These are phyloP conservation scores for Morpho deidamia DNA, from an alignment of 2,888 invertebrate species.

Conservation along the genomic window DNA sequence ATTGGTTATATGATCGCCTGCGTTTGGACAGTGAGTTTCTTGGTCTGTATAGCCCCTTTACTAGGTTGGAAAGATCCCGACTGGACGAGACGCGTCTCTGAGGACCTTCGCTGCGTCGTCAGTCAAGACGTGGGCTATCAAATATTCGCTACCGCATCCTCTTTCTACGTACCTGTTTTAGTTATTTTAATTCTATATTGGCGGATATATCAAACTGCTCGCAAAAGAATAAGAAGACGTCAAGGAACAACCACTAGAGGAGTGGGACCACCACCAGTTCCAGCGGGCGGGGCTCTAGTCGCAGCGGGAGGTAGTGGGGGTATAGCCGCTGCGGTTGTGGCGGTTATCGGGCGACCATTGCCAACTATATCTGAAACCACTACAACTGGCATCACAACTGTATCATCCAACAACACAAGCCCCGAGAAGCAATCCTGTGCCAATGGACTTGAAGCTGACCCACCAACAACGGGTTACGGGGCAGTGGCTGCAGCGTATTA, in stretches of 20 bases:
- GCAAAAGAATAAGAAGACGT: constrained; percentile 88
- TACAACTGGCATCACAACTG: constrained; percentile 85
- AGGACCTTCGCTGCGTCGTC: constrained; percentile 85
- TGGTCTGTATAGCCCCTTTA: constrained; percentile 92
- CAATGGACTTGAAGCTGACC: constrained; percentile 82
- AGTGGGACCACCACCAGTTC: constrained; percentile 65
- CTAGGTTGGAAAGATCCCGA: constrained; percentile 88
- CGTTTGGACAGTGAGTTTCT: constrained; percentile 90
- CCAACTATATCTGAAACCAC: constrained; percentile 86
- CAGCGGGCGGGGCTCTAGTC: constrained; percentile 79
- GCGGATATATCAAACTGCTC: constrained; percentile 93
- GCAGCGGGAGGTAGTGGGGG: constrained; percentile 85
- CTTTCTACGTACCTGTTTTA: constrained; percentile 93
- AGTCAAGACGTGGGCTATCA: constrained; percentile 92
- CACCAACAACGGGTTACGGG: constrained; percentile 79
- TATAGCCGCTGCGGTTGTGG: constrained; percentile 85
- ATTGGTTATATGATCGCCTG: constrained; percentile 89
- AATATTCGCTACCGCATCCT: constrained; percentile 93
- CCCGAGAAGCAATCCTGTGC: constrained; percentile 86
- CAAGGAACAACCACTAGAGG: constrained; percentile 78
- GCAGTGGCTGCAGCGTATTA: constrained; percentile 72
- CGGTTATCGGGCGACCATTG: constrained; percentile 82
- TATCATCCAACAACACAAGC: constrained; percentile 85
- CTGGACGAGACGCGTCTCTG: constrained; percentile 75
- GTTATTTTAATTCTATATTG: constrained; percentile 94